Conservation (phyloP, 2,113 vertebrate genomes). For the Aramus guarauna region DNA sequence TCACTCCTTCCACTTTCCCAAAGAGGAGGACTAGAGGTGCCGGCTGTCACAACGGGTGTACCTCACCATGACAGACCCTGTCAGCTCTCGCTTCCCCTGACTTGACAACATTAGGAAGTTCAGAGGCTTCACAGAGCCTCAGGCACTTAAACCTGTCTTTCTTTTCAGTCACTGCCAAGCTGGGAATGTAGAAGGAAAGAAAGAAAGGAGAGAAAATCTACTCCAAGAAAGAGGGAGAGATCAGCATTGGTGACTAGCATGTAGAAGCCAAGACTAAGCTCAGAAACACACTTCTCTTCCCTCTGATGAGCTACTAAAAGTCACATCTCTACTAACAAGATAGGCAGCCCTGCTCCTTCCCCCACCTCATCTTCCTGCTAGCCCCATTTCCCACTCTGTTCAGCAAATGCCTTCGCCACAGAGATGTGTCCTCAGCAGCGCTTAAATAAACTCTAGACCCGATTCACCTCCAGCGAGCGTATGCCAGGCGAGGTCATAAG, state of each 20-base stretch:
- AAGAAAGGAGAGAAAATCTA: neutral
- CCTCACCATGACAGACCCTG: neutral
- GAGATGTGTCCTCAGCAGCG: accelerated
- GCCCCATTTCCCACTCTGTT: neutral
- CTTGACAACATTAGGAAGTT: neutral
- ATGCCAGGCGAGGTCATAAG: neutral
- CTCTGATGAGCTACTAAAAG: neutral
- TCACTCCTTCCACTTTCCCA: neutral
- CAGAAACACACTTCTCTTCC: neutral
- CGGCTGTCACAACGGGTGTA: neutral
- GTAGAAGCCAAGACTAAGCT: neutral
- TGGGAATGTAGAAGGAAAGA: neutral
- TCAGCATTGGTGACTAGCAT: neutral
- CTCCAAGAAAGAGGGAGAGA: neutral
- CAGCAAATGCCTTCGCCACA: neutral
- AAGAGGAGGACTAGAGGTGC: neutral
- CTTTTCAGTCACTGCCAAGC: neutral
- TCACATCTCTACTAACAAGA: too few relatives aligned
- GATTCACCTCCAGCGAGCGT: neutral
- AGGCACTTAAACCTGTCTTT: neutral
- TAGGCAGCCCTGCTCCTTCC: neutral
- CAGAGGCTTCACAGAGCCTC: neutral
- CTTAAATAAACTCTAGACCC: neutral
- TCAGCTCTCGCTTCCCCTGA: neutral
- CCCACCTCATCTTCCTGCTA: neutral